Percentiles rank a stretch among this genome's conserved stretches.
Conservation (phyloP, 2,113 vertebrate genomes). For the Phrynosoma blainvillii region DNA sequence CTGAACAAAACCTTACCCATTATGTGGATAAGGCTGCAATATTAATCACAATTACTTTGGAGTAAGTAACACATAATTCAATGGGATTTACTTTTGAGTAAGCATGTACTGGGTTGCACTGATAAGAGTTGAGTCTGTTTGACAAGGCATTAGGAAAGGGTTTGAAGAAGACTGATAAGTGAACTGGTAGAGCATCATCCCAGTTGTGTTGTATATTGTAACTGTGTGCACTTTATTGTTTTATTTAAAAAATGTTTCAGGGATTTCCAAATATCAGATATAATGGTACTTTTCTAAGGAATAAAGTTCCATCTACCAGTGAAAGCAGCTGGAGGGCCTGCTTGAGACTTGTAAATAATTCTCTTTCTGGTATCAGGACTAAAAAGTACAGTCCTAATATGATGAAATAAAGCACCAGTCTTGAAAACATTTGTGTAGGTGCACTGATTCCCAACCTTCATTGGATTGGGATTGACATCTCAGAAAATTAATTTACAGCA, state of each 20-base stretch:
- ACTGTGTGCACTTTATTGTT: constrained; percentile 55
- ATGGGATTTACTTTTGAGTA: background rate
- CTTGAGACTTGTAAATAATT: constrained; percentile 51
- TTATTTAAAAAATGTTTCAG: constrained; percentile 43
- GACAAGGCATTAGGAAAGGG: background rate
- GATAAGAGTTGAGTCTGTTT: background rate
- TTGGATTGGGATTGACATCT: background rate
- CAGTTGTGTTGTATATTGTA: constrained; percentile 19
- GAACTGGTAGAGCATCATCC: background rate
- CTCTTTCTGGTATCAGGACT: constrained; percentile 66
- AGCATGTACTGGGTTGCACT: background rate
- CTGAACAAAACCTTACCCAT: constrained; percentile 4
- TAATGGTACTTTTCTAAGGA: constrained; percentile 47
- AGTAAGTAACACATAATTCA: background rate
- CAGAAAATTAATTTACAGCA: too few species aligned
- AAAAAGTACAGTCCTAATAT: constrained; percentile 21
- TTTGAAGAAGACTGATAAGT: background rate
- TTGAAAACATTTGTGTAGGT: constrained; percentile 6
- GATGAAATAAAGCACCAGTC: background rate
- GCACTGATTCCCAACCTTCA: background rate
- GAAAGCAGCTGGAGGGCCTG: constrained; percentile 45
- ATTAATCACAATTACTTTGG: background rate
- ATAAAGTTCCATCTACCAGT: constrained; percentile 38
- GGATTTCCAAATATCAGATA: constrained; percentile 25
- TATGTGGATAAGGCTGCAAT: background rate